Percentiles rank a stretch among this genome's conserved stretches.
Conservation (phyloP, 2,113 vertebrate species). For the Tychaedon coryphoeus region DNA sequence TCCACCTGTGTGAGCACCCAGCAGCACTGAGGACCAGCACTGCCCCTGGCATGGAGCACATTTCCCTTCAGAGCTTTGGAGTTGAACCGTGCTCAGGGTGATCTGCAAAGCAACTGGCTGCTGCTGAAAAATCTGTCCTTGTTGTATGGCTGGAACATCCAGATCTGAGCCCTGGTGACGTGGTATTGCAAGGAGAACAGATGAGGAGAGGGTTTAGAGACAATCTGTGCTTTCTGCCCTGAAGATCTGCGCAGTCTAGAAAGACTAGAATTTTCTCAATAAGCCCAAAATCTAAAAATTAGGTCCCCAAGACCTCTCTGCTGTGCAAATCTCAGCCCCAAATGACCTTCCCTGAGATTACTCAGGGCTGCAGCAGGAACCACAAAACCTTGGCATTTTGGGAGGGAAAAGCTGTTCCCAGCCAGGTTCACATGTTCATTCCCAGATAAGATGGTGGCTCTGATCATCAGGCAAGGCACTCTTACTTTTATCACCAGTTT, state of each 20-base stretch:
- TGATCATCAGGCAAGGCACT: not conserved
- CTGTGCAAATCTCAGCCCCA: not conserved
- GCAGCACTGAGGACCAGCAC: not conserved
- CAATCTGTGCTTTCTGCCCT: not conserved
- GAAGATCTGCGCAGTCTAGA: not conserved
- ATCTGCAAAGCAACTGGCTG: not conserved
- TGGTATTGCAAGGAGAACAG: rapidly evolving
- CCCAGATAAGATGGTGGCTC: not conserved
- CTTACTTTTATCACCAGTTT: not conserved
- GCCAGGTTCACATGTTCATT: not conserved
- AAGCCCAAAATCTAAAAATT: not conserved
- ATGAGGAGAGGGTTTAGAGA: not conserved
- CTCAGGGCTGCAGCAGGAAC: not conserved
- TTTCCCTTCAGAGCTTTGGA: not conserved
- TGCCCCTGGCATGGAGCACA: too few relatives aligned
- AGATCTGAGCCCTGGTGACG: not conserved
- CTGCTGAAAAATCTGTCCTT: not conserved
- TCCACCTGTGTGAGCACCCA: rapidly evolving
- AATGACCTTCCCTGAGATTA: not conserved
- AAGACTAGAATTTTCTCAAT: not conserved
- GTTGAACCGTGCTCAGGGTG: not conserved
- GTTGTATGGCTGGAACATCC: rapidly evolving
- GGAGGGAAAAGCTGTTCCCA: not conserved
- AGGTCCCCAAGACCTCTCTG: not conserved
- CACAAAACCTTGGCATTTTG: not conserved